Base-by-base conservation (phyloP, 37 sponge, comb jelly and placozoan species). In the Corticium candelabrum region DNA sequence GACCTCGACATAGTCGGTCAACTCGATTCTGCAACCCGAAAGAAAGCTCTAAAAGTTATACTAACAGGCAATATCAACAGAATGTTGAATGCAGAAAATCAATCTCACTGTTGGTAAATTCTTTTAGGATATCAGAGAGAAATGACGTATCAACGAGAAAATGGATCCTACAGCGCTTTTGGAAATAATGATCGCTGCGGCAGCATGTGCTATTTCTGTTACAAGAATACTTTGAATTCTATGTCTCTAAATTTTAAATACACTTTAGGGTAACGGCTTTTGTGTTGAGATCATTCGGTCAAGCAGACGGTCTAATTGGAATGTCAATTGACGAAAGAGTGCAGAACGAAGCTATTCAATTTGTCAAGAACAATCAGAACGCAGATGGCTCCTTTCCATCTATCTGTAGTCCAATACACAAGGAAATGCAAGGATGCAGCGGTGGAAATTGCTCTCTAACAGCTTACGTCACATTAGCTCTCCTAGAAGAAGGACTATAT, bases 121-220 rank as follows among this genome's bases (percentile, higher is more conserved):
- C 11, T 4, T 15, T 15, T n/a, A 76, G 77, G 77, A 5, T 76
- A 76, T 35, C 77, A 76, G 32, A 39, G 67, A n/a, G 57, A 76
- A 35, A 5, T 76, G 77, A 76, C 77, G 77, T 76, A 67, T 35
- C 41, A 21, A 15, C 41, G 62, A 4, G 67, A 5, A 7, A 68
- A 40, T 57, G 57, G 77, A 4, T 76, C 77, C n/a, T 76, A 36
- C 77, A 76, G 77, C 40, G 77, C 77, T 5, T 76, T 76, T 68
- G 77, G 77, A 5, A 39, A 76, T 5, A 7, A 68, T 11, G 77
- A 76, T 76, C 41, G 21, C 5, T 21, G 62, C 41, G 77, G 77
- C n/a, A 76, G 77, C 77, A 5, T 76, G 77, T 76, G 77, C 68
- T 35, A 50, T n/a, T n/a, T n/a, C n/a, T n/a, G n/a, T n/a, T n/a